phyloP scores from a whole-genome alignment of 2,797 vertebrate species.

The Tapirus indicus region DNA sequence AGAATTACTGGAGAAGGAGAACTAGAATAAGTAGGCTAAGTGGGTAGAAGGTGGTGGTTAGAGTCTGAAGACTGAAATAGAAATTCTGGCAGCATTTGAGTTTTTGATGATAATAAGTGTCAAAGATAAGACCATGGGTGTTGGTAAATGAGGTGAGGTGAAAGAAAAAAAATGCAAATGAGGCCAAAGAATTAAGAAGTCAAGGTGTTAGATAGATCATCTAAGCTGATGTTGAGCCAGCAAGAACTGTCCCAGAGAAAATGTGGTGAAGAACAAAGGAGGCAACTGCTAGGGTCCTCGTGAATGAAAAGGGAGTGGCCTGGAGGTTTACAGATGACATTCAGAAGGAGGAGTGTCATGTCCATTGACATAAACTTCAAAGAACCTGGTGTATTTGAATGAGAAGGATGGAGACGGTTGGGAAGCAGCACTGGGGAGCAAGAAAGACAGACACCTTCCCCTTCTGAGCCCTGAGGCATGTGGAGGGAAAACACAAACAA shows the following conservation, averaged over 20 bases:
- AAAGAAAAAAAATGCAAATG: not conserved
- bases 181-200: slow-evolving; percentile 11
- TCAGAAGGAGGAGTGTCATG: not conserved
- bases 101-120: not conserved
- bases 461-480: not conserved
- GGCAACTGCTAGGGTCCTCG: not conserved
- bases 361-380: not conserved
- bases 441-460: not conserved
- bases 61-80: not conserved
- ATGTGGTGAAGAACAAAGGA: not conserved
- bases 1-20: not conserved
- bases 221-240: not conserved
- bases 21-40: not conserved
- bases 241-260: not conserved
- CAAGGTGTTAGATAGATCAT: not conserved
- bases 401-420: not conserved
- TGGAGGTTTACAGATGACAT: not conserved
- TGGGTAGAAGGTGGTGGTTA: not conserved
- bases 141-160: not conserved
- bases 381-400: not conserved
- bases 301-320: not conserved
- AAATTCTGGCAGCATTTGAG: not conserved
- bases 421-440: not conserved
- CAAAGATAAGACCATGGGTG: not conserved
- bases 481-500: not conserved